Conservation (phyloP, 2,797 vertebrate genomes). For the Cynodonichthys magdalenae region DNA sequence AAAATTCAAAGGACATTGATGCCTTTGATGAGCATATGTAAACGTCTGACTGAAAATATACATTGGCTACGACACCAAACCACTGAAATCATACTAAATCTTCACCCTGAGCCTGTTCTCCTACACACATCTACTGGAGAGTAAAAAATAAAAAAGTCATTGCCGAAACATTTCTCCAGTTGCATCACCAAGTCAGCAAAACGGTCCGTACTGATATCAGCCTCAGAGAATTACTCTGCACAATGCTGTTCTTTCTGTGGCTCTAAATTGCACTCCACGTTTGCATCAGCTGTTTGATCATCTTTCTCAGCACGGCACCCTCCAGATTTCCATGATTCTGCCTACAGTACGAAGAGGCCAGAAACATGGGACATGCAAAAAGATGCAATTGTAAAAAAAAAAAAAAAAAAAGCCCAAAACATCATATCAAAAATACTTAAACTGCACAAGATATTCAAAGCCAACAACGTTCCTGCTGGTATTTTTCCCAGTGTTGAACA, state of each 20-base stretch:
- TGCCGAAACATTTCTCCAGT: slow-evolving; percentile 54
- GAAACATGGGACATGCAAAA: slow-evolving; percentile 17
- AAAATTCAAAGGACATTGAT: too few relatives aligned
- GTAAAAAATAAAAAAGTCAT: slow-evolving; percentile 35
- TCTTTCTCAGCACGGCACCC: slow-evolving; percentile 39
- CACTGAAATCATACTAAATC: not conserved
- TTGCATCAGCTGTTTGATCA: slow-evolving; percentile 70
- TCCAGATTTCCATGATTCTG: slow-evolving; percentile 24
- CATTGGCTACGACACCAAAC: not conserved
- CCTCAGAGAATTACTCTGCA: slow-evolving; percentile 42
- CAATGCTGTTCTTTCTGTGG: slow-evolving; percentile 49
- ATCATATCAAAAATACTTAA: slow-evolving; percentile 23
- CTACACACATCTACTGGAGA: slow-evolving; percentile 1
- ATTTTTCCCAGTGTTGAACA: not conserved
- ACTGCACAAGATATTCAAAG: slow-evolving; percentile 15
- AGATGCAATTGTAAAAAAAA: slow-evolving; percentile 8
- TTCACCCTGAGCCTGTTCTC: not conserved
- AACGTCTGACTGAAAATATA: not conserved
- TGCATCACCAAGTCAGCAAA: slow-evolving; percentile 62
- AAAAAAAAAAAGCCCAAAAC: slow-evolving; percentile 10
- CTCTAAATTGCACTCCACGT: slow-evolving; percentile 40
- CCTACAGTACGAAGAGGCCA: slow-evolving; percentile 27
- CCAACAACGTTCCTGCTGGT: not conserved
- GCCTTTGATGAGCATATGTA: too few relatives aligned
- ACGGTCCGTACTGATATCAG: slow-evolving; percentile 37